Evolutionary conservation across 2,113 vertebrate genomes (phyloP).

Genomic region (Entelurus aequoreus): DNA sequence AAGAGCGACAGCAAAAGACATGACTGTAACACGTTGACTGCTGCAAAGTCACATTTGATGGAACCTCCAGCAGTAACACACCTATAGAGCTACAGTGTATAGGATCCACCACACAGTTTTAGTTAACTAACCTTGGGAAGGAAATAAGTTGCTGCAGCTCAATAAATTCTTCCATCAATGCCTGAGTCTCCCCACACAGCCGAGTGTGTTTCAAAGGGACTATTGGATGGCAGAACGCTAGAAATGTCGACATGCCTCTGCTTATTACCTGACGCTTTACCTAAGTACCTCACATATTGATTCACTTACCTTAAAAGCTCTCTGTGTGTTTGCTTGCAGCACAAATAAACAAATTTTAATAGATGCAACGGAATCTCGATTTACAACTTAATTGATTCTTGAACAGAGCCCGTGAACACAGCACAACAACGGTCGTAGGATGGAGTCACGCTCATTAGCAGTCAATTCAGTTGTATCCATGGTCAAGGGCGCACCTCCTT

Average conservation of each 20-base stretch:
- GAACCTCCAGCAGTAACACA: background rate
- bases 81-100: too few relatives aligned
- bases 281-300: conserved; percentile 28
- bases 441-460: too few relatives aligned
- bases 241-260: conserved; percentile 9
- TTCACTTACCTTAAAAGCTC: conserved; percentile 18
- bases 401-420: too few relatives aligned
- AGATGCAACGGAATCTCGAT: too few relatives aligned
- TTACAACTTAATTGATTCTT: too few relatives aligned
- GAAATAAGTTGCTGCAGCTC: background rate
- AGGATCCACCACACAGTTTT: background rate
- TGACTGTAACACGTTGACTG: background rate
- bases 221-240: conserved; percentile 37
- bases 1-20: conserved; percentile 11
- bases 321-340: too few relatives aligned
- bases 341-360: too few relatives aligned
- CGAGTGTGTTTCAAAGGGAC: conserved; percentile 23
- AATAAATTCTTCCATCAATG: conserved; percentile 11
- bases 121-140: conserved; percentile 11
- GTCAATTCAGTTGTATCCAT: too few relatives aligned
- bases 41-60: background rate
- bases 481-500: too few relatives aligned
- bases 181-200: background rate
- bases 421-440: too few relatives aligned
- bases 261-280: conserved; percentile 10